These are phyloP conservation scores for Malurus melanocephalus DNA, from an alignment of 2,113 vertebrate species.

Conservation along the genomic window DNA sequence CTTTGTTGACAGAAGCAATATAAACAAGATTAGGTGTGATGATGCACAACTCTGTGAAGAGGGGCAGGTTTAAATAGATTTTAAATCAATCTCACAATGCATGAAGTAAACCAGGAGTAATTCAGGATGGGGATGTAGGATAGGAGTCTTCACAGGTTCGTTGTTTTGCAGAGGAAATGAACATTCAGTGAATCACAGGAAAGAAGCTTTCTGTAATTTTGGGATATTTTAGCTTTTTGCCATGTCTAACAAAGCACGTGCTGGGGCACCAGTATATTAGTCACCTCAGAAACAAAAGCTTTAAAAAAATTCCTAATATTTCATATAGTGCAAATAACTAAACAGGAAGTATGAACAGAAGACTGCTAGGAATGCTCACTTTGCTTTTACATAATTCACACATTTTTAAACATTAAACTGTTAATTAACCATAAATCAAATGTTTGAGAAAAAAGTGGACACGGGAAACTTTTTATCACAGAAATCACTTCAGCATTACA, in stretches of 20 bases:
- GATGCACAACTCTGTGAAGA: not conserved
- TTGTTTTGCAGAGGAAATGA: not conserved
- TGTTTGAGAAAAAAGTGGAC: not conserved
- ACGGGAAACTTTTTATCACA: not conserved
- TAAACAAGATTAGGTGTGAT: constrained; percentile 25
- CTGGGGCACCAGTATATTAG: not conserved
- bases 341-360: not conserved
- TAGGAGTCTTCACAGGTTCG: not conserved
- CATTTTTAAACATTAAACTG: not conserved
- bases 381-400: not conserved
- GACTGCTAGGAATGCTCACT: not conserved
- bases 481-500: not conserved
- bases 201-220: not conserved
- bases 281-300: not conserved
- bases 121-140: not conserved
- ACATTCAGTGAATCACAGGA: not conserved
- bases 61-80: not conserved
- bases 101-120: not conserved
- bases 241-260: not conserved
- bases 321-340: not conserved
- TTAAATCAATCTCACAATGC: not conserved
- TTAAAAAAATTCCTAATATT: not conserved
- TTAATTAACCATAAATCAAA: not conserved
- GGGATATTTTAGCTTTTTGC: not conserved
- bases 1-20: constrained; percentile 8